Conservation (phyloP, 2,797 vertebrate genomes). For the Pteronotus mesoamericanus region DNA sequence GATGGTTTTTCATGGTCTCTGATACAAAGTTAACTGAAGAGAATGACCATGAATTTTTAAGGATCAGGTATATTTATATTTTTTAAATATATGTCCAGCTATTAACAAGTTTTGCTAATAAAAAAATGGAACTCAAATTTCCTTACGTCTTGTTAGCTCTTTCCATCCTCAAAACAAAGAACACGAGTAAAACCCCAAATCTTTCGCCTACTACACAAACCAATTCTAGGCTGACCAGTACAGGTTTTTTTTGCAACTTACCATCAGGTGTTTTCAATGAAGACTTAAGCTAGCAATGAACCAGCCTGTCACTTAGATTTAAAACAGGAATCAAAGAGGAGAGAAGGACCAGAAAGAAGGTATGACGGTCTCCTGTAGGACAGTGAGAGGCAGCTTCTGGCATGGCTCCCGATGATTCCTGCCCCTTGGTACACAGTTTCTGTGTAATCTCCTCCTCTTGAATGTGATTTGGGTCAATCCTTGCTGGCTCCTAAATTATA, state of each 20-base stretch:
- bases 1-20: background rate
- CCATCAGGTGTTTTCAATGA: background rate
- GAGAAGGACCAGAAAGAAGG: background rate
- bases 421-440: background rate
- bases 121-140: background rate
- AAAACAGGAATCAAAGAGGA: background rate
- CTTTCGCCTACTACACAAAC: background rate
- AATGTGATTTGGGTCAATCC: background rate
- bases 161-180: background rate
- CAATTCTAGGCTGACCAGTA: background rate
- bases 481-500: background rate
- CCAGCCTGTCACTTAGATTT: background rate
- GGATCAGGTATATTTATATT: background rate
- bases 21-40: background rate
- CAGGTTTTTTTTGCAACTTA: background rate
- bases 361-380: background rate
- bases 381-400: background rate
- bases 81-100: background rate
- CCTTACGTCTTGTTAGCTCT: background rate
- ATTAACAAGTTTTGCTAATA: background rate
- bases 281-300: background rate
- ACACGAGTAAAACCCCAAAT: background rate
- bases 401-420: background rate
- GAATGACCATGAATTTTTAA: conserved; percentile 28
- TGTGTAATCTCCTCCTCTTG: background rate